Evolutionary conservation across 1,140 invertebrate genomes (phyloP), one percentile per base, ranked within the genome.

Genomic region (Tribolium castaneum): DNA sequence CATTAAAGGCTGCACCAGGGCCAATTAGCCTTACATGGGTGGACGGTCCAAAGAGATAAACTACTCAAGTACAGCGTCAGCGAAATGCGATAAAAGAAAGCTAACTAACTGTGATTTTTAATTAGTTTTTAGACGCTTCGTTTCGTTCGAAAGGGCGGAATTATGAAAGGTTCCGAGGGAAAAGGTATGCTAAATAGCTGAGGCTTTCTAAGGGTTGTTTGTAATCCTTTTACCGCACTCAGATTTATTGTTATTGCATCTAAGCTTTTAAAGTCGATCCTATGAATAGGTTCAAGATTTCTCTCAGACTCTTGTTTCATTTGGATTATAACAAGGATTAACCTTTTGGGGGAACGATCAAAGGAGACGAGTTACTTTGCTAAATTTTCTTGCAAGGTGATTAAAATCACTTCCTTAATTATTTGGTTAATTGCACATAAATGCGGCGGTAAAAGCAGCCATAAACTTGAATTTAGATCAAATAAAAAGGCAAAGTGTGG

Each of bases 181-280:
- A 72, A 72, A 72, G 70, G 70, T 72, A 72, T 72, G 70, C 59
- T 76, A 70, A 76, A 59, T 76, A 56, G 73, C 5, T 52, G 30
- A 25, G 39, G 14, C 54, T 70, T 50, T 72, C 75, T 52, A 76
- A 70, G 75, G 75, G 75, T 52, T 76, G 62, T 76, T 70, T 76
- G 62, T 76, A 76, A 76, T 76, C 75, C 75, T 70, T 70, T 70
- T 70, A 76, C 75, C 75, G 56, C 56, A 51, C 39, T 5, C 34
- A 76, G 75, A 76, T 76, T 76, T 76, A 76, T 76, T 76, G 52
- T 76, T 76, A 76, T 76, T 76, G 62, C 75, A 76, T 66, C 51
- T 70, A 51, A 76, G 56, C 75, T 66, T 76, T 70, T 70, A 76
- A 50, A 76, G 73, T 75, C 50, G 25, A 75, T 52, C 34, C 39